Base-by-base conservation (phyloP, 2,888 invertebrate species). In the Danaus chrysippus region DNA sequence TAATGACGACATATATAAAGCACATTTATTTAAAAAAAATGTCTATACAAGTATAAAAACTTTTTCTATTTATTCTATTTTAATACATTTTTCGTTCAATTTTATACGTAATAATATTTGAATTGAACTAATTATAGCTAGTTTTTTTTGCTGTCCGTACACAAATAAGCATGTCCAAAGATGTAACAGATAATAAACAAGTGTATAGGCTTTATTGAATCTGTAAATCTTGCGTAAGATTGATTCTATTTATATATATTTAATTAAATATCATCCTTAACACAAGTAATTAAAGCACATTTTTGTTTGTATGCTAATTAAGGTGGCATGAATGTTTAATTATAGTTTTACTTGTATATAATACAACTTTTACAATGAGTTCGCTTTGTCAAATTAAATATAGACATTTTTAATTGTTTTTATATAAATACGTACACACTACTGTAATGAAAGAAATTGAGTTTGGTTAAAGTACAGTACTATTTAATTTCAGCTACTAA, bases 141-240 rank as follows among this genome's bases (percentile, higher is more conserved):
- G n/a, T 8, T 46, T 13, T 46, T 9, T 46, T 49, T 49, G 49
- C 8, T 49, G 49, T 11, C 49, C 17, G 49, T 49, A 49, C 49
- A 49, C 49, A 49, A 17, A 49, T 49, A 49, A 17, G 49, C 49
- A 49, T 49, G 49, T 49, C 17, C 49, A 17, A 49, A 55, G 60
- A 60, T 56, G 55, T 46, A 60, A 52, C 23, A 60, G 56, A 56
- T 60, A 56, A 60, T 60, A 60, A 41, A 49, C 55, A 52, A 60
- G 60, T 60, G 60, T 60, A 41, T 41, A 60, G 49, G 42, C 42
- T 56, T 56, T 56, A 60, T 60, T 11, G 60, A 60, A 56, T 55
- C 42, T 56, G 56, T 60, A 56, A 54, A 60, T 49, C 49, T 49
- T 49, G 11, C 49, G 17, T 17, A 49, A 49, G 17, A 49, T 17